Evolutionary conservation across 2,797 vertebrate species (phyloP), one percentile per base, ranked within the genome.

Genomic region (Poeciliopsis infans): DNA sequence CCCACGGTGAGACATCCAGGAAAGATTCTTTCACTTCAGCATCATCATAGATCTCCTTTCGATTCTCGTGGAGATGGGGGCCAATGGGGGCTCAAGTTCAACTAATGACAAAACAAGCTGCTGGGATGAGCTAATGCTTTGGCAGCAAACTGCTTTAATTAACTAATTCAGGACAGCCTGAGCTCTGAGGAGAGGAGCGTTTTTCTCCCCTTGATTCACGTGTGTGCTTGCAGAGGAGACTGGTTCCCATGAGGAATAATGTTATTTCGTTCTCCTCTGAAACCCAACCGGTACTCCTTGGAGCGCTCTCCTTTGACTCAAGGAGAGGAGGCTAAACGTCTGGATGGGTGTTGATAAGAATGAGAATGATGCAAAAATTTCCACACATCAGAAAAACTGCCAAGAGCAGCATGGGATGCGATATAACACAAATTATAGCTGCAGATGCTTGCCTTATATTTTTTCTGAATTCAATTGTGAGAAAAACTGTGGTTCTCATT

Each of bases 41-140:
- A 31, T 33, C 69, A 51, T 31, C 23, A 69, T 72, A 72, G 59
- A 15, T 47, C 49, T 80, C 61, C 77, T 78, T 76, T 76, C 61
- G 79, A 78, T 83, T 86, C 72, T 28, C 5, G 64, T 39, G 41
- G n/a, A 84, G 16, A 83, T 43, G 66, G 45, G 81, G 85, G 83
- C 83, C 80, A 59, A 39, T 33, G 0, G 45, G 86, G 89, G 53
- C 74, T 76, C n/a, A 7, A 55, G 79, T 82, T 87, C 72, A 78
- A 74, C 78, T 88, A 85, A 93, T 84, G 85, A 79, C 86, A 90
- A 90, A 91, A 88, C 88, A 91, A 90, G 82, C 83, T 79, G 82
- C n/a, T 20, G 71, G 83, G 76, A 86, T 93, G 92, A 94, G 74
- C 89, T 93, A 86, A 93, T 92, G 90, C 87, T 92, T 91, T 93